phyloP scores from a whole-genome alignment of 2,888 invertebrate species.

The Phrixothrix hirtus region DNA sequence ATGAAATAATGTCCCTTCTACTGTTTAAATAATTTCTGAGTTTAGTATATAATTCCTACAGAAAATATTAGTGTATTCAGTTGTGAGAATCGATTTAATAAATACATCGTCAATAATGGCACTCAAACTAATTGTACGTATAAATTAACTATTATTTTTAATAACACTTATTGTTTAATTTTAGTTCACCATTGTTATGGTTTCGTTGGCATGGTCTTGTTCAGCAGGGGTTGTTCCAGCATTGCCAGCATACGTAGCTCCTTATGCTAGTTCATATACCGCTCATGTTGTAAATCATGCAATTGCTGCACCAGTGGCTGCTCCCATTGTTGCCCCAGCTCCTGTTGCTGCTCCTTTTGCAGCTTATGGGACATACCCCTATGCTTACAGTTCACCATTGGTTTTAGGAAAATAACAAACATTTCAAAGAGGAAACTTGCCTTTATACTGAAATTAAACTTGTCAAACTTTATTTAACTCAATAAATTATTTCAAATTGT shows the following conservation, averaged over 20 bases:
- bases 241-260: slow-evolving; percentile 67
- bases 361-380: slow-evolving; percentile 50
- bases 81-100: no score
- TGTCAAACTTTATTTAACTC: no score
- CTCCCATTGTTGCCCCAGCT: slow-evolving; percentile 59
- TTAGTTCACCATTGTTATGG: slow-evolving; percentile 24
- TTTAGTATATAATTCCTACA: background rate
- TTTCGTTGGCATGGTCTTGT: slow-evolving; percentile 9
- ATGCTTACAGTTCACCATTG: slow-evolving; percentile 19
- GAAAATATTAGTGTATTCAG: no score
- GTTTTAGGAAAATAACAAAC: slow-evolving; percentile 30
- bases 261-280: slow-evolving; percentile 76
- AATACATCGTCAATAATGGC: slow-evolving; percentile 27
- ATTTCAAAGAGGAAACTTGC: no score
- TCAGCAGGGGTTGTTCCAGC: slow-evolving; percentile 54
- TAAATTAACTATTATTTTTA: no score
- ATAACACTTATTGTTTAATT: no score
- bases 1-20: slow-evolving; percentile 2
- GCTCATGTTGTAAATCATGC: slow-evolving; percentile 77
- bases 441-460: no score
- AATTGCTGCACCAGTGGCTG: slow-evolving; percentile 66
- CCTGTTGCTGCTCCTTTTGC: slow-evolving; percentile 59
- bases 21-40: background rate
- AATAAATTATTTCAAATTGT: no score
- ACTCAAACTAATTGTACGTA: slow-evolving; percentile 32